Evolutionary conservation across 2,888 invertebrate genomes (phyloP), one percentile per base, ranked within the genome.

Genomic region (Mythimna albipuncta): DNA sequence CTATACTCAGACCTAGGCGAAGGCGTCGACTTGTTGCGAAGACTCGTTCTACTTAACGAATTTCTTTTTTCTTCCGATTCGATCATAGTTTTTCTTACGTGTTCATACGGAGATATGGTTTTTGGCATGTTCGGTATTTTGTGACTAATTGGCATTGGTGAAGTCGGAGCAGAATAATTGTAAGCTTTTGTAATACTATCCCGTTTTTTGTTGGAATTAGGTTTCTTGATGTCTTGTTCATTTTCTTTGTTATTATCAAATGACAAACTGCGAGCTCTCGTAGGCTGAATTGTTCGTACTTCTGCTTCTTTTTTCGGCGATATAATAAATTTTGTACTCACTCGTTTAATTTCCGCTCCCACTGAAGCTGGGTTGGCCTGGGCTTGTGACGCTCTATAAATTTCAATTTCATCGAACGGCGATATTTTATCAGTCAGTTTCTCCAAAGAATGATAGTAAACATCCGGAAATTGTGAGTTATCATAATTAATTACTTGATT

Each of bases 251-350:
- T 87, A 77, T 91, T 92, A 71, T 94, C 92, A 74, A 94, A 91
- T 0, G 95, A 95, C 66, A 96, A 90, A 81, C 95, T 95, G 76
- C 95, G 90, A 21, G 96, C 96, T 87, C 95, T 88, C 1, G 90
- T 95, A 2, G 96, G 95, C 84, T 96, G 94, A 64, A 95, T 93
- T 35, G 93, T 95, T 64, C 95, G 88, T 10, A 96, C 96, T 82
- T 94, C 94, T 0, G 96, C 94, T 91, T 96, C 95, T 87, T 95
- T 96, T 87, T 95, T 96, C 7, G 96, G 96, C 5, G 96, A 96
- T 81, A 96, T 95, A 7, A 95, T 83, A 84, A 95, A 95, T 83
- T 91, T 94, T 21, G 96, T 96, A 76, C 95, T 95, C 4, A 95
- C 95, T 89, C 91, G 93, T 87, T 96, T 96, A 79, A 96, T 96